Evolutionary conservation across 2,888 invertebrate genomes (phyloP).

Genomic region (Lycia hirtaria): DNA sequence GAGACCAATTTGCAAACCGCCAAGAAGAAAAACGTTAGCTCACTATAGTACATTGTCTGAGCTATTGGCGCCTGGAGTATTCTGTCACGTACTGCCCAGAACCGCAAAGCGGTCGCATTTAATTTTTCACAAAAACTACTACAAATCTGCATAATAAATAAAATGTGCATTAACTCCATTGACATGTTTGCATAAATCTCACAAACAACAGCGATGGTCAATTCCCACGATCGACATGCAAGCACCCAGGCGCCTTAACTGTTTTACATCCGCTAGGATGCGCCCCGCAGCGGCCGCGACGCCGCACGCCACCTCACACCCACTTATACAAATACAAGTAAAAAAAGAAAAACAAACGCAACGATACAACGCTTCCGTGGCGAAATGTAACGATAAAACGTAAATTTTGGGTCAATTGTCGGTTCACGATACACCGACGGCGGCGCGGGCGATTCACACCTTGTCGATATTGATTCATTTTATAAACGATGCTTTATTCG

Average conservation of each 20-base stretch:
- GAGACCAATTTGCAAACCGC: no score
- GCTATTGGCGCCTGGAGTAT: no score
- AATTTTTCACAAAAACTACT: no score
- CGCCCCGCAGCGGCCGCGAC: constrained; percentile 8
- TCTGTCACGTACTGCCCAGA: no score
- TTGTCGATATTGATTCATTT: no score
- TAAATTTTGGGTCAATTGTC: neutral
- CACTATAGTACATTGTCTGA: no score
- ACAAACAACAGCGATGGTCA: neutral
- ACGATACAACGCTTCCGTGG: neutral
- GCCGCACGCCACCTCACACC: neutral
- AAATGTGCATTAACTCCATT: no score
- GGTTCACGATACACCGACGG: neutral
- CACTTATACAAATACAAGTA: constrained; percentile 1
- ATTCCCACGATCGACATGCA: neutral
- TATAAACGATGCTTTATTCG: no score
- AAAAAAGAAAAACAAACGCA: constrained; percentile 9
- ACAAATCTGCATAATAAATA: no score
- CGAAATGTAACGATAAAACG: constrained; percentile 1
- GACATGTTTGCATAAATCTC: neutral
- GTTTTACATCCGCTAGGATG: constrained; percentile 12
- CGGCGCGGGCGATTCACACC: neutral
- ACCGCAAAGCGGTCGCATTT: no score
- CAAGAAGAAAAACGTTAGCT: no score
- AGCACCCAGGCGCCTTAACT: neutral